Conservation (phyloP, 2,888 invertebrate species). For the Hyppa rectilinea region DNA sequence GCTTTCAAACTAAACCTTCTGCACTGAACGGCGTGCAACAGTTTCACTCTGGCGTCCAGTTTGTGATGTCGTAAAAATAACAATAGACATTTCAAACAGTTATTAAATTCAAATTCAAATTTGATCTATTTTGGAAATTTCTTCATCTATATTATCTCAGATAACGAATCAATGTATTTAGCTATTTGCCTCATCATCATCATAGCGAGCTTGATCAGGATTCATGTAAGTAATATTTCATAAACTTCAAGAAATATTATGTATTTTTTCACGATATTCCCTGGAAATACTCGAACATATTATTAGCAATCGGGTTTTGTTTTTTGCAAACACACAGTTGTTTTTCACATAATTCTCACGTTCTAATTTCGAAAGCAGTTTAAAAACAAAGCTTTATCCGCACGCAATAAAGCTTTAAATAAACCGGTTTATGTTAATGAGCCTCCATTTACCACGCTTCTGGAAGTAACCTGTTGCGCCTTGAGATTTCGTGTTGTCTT, state of each 20-base stretch:
- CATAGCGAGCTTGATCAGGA: constrained; percentile 85
- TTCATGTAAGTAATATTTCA: constrained; percentile 80
- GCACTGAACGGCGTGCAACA: constrained; percentile 34
- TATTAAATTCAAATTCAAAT: background rate
- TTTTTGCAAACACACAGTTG: background rate
- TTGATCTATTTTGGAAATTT: background rate
- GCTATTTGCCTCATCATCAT: constrained; percentile 76
- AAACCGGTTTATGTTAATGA: background rate
- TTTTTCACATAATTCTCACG: background rate
- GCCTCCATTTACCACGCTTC: background rate
- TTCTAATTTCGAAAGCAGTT: too few species aligned
- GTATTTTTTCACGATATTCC: too few species aligned
- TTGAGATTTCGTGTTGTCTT: background rate
- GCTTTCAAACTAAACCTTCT: constrained; percentile 12
- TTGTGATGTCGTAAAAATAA: constrained; percentile 26
- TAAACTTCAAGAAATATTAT: background rate
- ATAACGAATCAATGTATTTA: constrained; percentile 44
- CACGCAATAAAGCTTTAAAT: constrained; percentile 5
- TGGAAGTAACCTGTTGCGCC: constrained; percentile 10
- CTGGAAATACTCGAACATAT: background rate
- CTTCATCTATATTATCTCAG: background rate
- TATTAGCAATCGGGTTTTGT: background rate
- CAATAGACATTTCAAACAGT: background rate
- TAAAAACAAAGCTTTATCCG: background rate
- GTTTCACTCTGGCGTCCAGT: constrained; percentile 18